Evolutionary conservation across 2,888 invertebrate genomes (phyloP).

Genomic region (Euplagia quadripunctaria): DNA sequence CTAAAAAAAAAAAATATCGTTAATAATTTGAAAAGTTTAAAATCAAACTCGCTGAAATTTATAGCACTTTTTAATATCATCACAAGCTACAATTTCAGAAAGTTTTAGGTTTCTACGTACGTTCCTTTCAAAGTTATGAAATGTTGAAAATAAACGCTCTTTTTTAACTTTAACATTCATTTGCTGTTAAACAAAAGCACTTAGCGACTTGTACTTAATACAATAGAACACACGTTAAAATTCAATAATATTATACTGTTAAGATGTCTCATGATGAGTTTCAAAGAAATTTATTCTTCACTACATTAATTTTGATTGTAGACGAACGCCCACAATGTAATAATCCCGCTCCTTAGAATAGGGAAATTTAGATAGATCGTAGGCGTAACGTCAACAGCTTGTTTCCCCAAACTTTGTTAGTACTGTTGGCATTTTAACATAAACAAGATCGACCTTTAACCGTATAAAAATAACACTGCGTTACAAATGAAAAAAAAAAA

Average conservation of each 20-base stretch:
- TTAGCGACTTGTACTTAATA: too few relatives aligned
- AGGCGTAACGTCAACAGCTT: slow-evolving; percentile 26
- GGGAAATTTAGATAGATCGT: slow-evolving; percentile 34
- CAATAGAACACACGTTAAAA: background rate
- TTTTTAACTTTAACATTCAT: too few relatives aligned
- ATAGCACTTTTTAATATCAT: too few relatives aligned
- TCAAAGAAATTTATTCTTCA: background rate
- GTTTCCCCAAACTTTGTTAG: slow-evolving; percentile 16
- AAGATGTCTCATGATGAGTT: background rate
- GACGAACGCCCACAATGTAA: slow-evolving; percentile 10
- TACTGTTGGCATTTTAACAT: slow-evolving; percentile 23
- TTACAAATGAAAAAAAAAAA: too few relatives aligned
- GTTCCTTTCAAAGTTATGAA: too few relatives aligned
- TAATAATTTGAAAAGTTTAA: too few relatives aligned
- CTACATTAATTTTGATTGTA: background rate
- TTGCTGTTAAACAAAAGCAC: too few relatives aligned
- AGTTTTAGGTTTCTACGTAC: too few relatives aligned
- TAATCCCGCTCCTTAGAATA: slow-evolving; percentile 20
- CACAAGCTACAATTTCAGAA: too few relatives aligned
- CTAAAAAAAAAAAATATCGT: too few relatives aligned
- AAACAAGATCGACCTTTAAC: slow-evolving; percentile 14
- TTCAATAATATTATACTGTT: background rate
- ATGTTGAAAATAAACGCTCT: too few relatives aligned
- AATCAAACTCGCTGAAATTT: too few relatives aligned
- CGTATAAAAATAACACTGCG: slow-evolving; percentile 7